These are phyloP conservation scores for Synanthedon vespiformis DNA, from an alignment of 2,888 invertebrate species.

Conservation along the genomic window DNA sequence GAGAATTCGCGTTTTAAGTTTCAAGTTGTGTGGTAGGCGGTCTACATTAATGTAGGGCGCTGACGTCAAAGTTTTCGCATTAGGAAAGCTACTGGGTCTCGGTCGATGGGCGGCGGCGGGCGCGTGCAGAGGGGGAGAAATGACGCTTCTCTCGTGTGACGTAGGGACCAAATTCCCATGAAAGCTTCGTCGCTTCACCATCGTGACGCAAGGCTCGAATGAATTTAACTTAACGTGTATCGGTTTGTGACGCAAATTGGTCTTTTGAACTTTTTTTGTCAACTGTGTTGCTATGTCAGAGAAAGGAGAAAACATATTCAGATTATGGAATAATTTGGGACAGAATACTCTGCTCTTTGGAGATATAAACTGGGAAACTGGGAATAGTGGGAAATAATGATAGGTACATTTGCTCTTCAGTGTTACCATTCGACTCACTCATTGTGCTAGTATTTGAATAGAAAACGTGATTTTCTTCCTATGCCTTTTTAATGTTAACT, in stretches of 20 bases:
- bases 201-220: constrained; percentile 27
- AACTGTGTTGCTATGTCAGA: too few species aligned
- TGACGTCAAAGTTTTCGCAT: constrained; percentile 63
- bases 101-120: constrained; percentile 30
- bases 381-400: too few species aligned
- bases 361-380: too few species aligned
- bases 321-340: too few species aligned
- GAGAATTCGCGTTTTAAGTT: too few species aligned
- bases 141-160: constrained; percentile 14
- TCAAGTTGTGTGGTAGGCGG: background rate
- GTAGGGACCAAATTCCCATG: constrained; percentile 28
- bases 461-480: too few species aligned
- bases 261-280: background rate
- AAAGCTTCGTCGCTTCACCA: constrained; percentile 9
- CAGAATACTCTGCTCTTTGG: too few species aligned
- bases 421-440: too few species aligned
- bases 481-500: too few species aligned
- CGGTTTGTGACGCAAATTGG: constrained; percentile 24
- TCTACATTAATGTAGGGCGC: constrained; percentile 22
- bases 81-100: constrained; percentile 54
- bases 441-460: too few species aligned
- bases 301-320: too few species aligned
- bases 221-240: constrained; percentile 32
- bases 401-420: too few species aligned
- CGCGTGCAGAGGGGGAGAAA: constrained; percentile 16